A percentile compares a stretch with the other conserved stretches of the same genome.
Evolutionary conservation across 64 coral and sea anemone species (phyloP).

Genomic region (Hydrozoanthus tunicans): DNA sequence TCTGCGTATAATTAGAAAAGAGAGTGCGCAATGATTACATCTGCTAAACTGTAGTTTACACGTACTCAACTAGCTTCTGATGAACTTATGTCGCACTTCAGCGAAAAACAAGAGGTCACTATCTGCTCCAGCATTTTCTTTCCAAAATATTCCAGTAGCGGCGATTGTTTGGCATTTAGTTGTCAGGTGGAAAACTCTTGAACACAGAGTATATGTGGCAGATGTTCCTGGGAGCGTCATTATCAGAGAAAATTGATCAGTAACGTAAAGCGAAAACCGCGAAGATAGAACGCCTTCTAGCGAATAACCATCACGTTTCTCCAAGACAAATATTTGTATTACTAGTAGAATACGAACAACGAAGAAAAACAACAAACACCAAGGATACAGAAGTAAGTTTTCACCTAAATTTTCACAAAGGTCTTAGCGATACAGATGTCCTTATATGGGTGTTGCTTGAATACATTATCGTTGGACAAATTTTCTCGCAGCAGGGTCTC

Average conservation of each 20-base stretch:
- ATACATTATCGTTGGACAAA: background rate
- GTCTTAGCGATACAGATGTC: background rate
- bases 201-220: background rate
- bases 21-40: too few relatives aligned
- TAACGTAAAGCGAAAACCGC: background rate
- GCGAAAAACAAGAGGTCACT: too few relatives aligned
- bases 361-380: background rate
- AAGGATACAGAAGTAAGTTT: background rate
- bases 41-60: too few relatives aligned
- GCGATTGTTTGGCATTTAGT: background rate
- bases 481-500: background rate
- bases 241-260: background rate
- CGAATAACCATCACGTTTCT: too few relatives aligned
- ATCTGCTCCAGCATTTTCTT: background rate
- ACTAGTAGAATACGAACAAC: background rate
- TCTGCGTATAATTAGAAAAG: too few relatives aligned
- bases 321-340: background rate
- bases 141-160: background rate
- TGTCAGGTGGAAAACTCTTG: background rate
- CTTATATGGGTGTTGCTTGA: background rate
- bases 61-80: too few relatives aligned
- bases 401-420: background rate
- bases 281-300: too few relatives aligned
- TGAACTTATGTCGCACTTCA: too few relatives aligned
- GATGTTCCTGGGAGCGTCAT: background rate